Base-by-base conservation (phyloP, 1,140 invertebrate species). In the Choristoneura fumiferana region DNA sequence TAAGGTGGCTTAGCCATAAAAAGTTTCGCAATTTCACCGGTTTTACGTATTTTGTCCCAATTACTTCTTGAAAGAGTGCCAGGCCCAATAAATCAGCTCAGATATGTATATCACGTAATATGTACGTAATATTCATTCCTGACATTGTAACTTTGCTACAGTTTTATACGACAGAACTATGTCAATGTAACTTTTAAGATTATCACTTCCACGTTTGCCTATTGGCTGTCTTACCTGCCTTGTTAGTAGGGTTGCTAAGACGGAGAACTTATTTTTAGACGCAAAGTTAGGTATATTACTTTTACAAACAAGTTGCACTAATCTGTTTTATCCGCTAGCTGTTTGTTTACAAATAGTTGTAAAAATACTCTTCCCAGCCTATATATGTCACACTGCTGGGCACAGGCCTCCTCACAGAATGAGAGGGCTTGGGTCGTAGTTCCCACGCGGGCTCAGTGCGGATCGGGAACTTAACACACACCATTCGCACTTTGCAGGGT, bases 161-260 rank as follows among this genome's bases (percentile, higher is more conserved):
- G 66, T 76, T 82, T 78, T 81, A 77, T 80, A 71, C 69, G 78
- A 69, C 60, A 70, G 70, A 84, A 83, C 78, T 82, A 83, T 84
- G 78, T 83, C 79, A 81, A 83, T 86, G 78, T 81, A 83, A 86
- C 76, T 86, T 86, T 81, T 81, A 82, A 83, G 81, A 83, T 83
- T 85, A 83, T 84, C 77, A 76, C 76, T 81, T 82, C 78, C 78
- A 62, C 61, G 54, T 67, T 64, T 65, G 71, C 69, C 73, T 76
- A 73, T 63, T 60, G 57, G 61, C 52, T 65, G 60, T 53, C 49
- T 71, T 81, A 81, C 72, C 77, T 82, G 69, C 63, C n/a, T 71
- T 64, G 40, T 61, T 61, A 58, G 55, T 69, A 74, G 71, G 67
- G 71, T 54, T 74, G 72, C 40, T 38, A 57, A 58, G 15, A 53